These are phyloP conservation scores for Onthophagus taurus DNA, from an alignment of 1,140 invertebrate genomes.

Conservation along the genomic window DNA sequence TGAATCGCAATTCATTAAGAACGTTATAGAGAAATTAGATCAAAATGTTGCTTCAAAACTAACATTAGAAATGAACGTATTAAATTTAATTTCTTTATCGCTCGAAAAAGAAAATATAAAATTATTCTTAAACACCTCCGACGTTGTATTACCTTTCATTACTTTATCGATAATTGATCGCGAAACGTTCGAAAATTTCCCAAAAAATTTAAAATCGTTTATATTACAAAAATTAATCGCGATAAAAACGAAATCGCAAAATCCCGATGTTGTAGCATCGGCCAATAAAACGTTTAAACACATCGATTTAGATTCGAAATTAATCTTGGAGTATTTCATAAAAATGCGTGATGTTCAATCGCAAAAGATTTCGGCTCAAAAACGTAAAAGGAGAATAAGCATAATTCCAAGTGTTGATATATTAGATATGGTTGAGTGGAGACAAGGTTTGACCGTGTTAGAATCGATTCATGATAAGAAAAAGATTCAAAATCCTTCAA, in stretches of 20 bases:
- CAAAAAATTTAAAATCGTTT: slow-evolving; percentile 27
- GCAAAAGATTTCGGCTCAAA: slow-evolving; percentile 26
- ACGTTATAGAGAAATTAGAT: too few species aligned
- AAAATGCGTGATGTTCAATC: slow-evolving; percentile 43
- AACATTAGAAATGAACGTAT: too few species aligned
- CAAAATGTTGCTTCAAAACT: too few species aligned
- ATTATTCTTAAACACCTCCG: too few species aligned
- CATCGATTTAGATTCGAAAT: slow-evolving; percentile 53
- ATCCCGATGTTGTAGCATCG: slow-evolving; percentile 42
- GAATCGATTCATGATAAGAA: slow-evolving; percentile 81
- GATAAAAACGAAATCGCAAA: slow-evolving; percentile 19
- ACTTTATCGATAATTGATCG: slow-evolving; percentile 50
- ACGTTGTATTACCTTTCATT: too few species aligned
- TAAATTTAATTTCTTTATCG: slow-evolving; percentile 38
- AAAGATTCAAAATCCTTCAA: slow-evolving; percentile 54
- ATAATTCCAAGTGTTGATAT: slow-evolving; percentile 45
- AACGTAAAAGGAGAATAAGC: slow-evolving; percentile 35
- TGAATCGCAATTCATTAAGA: too few species aligned
- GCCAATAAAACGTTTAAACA: slow-evolving; percentile 58
- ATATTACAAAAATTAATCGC: slow-evolving; percentile 38
- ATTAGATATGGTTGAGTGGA: slow-evolving; percentile 60
- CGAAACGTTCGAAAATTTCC: slow-evolving; percentile 41
- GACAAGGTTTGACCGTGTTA: slow-evolving; percentile 63
- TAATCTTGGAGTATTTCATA: slow-evolving; percentile 51
- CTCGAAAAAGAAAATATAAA: slow-evolving; percentile 39